Percentiles rank a stretch among this genome's conserved stretches.
Evolutionary conservation across 2,797 vertebrate species (phyloP).

Genomic region (Thalassophryne amazonica): DNA sequence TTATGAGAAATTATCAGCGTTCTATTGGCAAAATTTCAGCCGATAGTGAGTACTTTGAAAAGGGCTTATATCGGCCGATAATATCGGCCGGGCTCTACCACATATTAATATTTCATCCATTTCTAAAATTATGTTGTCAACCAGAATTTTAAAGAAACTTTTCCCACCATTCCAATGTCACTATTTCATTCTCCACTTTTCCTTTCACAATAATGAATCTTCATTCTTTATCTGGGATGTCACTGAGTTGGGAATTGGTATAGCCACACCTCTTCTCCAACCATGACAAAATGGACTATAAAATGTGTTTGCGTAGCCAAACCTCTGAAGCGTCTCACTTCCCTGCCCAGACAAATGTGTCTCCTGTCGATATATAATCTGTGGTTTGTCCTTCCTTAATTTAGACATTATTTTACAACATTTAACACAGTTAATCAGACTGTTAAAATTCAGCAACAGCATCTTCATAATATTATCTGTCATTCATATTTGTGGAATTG

Average conservation of each 20-base stretch:
- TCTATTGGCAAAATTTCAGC: too few relatives aligned
- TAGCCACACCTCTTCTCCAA: background rate
- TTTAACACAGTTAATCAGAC: constrained; percentile 3
- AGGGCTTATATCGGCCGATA: too few relatives aligned
- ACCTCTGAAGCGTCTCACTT: background rate
- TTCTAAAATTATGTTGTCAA: background rate
- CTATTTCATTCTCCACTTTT: background rate
- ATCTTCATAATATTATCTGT: background rate
- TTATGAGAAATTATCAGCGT: too few relatives aligned
- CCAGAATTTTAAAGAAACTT: background rate
- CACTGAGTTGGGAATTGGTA: background rate
- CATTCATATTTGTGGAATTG: background rate
- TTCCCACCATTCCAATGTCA: background rate
- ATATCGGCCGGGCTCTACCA: too few relatives aligned
- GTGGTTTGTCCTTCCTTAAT: background rate
- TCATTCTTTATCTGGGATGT: constrained; percentile 1
- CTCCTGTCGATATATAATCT: background rate
- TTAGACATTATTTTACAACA: background rate
- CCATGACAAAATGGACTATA: background rate
- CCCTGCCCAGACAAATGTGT: background rate
- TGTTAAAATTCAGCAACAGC: constrained; percentile 10
- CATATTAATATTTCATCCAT: background rate
- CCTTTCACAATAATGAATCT: constrained; percentile 5
- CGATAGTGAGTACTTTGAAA: too few relatives aligned
- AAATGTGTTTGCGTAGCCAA: background rate